Evolutionary conservation across 2,888 invertebrate genomes (phyloP).

Genomic region (Sinhomidia bicolor): DNA sequence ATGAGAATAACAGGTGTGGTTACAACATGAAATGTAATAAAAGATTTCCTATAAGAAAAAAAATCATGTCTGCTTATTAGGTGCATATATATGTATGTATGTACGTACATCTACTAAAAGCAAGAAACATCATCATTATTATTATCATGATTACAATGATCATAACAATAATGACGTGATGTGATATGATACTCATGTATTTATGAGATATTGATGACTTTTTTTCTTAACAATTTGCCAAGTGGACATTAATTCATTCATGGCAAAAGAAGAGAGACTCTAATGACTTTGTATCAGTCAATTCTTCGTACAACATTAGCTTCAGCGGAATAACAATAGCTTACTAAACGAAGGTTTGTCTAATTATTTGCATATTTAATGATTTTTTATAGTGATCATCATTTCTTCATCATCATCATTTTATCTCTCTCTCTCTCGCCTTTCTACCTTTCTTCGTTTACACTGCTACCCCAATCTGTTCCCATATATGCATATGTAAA

Average conservation of each 20-base stretch:
- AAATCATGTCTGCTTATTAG: slow-evolving; percentile 8
- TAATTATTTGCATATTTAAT: slow-evolving; percentile 71
- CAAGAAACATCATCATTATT: slow-evolving; percentile 40
- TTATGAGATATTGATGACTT: slow-evolving; percentile 57
- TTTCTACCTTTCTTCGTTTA: not conserved
- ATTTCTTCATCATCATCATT: slow-evolving; percentile 30
- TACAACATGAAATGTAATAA: slow-evolving; percentile 23
- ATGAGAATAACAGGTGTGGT: slow-evolving; percentile 62
- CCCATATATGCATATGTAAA: slow-evolving; percentile 21
- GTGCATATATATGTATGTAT: no score
- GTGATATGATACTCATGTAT: slow-evolving; percentile 58
- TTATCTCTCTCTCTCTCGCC: not conserved
- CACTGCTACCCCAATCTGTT: slow-evolving; percentile 6
- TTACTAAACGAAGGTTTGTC: slow-evolving; percentile 52
- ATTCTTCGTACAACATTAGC: slow-evolving; percentile 53
- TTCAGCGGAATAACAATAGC: slow-evolving; percentile 22
- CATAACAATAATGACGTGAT: slow-evolving; percentile 57
- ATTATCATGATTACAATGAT: slow-evolving; percentile 13
- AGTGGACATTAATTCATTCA: slow-evolving; percentile 49
- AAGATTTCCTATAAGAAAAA: no score
- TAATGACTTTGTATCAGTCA: slow-evolving; percentile 57
- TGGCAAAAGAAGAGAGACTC: not conserved
- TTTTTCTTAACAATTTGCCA: slow-evolving; percentile 45
- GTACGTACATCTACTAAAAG: not conserved
- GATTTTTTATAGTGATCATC: slow-evolving; percentile 55